Percentiles rank a stretch among this genome's conserved stretches.
Evolutionary conservation across 2,888 invertebrate species (phyloP).

Genomic region (Lepidocyrtoides sp.): DNA sequence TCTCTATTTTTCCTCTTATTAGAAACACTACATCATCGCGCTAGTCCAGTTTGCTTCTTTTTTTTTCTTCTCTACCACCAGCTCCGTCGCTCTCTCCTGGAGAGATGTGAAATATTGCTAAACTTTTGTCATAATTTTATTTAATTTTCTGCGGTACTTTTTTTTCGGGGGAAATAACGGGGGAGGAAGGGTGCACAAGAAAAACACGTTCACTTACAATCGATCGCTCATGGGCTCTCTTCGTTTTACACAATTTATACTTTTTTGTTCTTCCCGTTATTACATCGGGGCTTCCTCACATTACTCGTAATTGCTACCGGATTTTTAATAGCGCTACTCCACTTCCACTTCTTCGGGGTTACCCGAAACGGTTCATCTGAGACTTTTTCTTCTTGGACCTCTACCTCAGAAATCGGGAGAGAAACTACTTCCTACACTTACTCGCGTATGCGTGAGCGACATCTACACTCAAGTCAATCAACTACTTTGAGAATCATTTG

Average conservation of each 20-base stretch:
- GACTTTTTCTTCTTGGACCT: too few species aligned
- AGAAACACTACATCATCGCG: constrained; percentile 59
- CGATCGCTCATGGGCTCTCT: background rate
- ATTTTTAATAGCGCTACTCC: background rate
- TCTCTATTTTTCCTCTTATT: constrained; percentile 27
- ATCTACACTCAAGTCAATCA: too few species aligned
- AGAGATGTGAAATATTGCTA: constrained; percentile 81
- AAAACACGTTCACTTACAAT: background rate
- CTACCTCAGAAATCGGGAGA: background rate
- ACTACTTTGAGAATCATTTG: too few species aligned
- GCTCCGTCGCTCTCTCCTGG: background rate
- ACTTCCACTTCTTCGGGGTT: too few species aligned
- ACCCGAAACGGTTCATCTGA: too few species aligned
- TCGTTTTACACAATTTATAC: too few species aligned
- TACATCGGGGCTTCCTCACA: too few species aligned
- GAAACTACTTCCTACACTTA: too few species aligned
- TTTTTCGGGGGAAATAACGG: background rate
- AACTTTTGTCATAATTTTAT: constrained; percentile 84
- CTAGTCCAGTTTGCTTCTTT: background rate
- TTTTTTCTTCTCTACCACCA: background rate
- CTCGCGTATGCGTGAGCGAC: too few species aligned
- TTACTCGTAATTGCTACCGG: too few species aligned
- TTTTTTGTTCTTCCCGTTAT: too few species aligned
- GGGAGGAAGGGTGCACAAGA: constrained; percentile 35
- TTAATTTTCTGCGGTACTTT: constrained; percentile 79